Evolutionary conservation across 1,140 invertebrate genomes (phyloP), one percentile per base, ranked within the genome.

Genomic region (Aethina tumida): DNA sequence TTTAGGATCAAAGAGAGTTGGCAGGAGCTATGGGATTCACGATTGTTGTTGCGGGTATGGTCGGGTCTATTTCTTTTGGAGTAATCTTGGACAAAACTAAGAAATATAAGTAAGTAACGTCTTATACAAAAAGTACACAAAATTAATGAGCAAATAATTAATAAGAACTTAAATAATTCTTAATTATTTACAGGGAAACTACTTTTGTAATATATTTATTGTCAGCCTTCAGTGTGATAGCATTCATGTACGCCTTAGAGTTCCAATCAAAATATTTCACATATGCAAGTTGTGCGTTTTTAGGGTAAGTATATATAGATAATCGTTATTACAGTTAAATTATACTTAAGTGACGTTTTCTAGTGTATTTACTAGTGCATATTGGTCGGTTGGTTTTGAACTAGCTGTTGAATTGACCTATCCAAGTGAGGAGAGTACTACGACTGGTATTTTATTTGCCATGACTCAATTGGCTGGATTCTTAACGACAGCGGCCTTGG

Each of bases 1-100:
- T n/a, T n/a, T n/a, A n/a, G n/a, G n/a, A n/a, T n/a, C n/a, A n/a
- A n/a, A n/a, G 70, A 41, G 58, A 70, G 45, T 67, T 72, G 44
- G 74, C 74, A 9, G 83, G 84, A 8, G 58, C 68, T 45, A 78
- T 85, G 49, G 84, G 84, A 7, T 55, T 85, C 9, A 60, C 73
- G 1, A 73, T 87, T 35, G 74, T 84, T 2, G 43, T 84, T 1
- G 62, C 69, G 13, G 84, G 84, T 27, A 74, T 85, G 58, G 17
- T 73, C 1, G 83, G 82, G 4, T 74, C 80, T 1, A 64, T 86
- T 8, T 53, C 73, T 15, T 74, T 73, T 26, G 84, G 84, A 12
- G 53, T 81, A 30, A 68, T 80, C 56, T 60, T 88, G 8, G 83
- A 86, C 41, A 75, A 65, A 43, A 75, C 73, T 1, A 63, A 70